Evolutionary conservation across 2,888 invertebrate genomes (phyloP), one percentile per base, ranked within the genome.

Genomic region (Caenorhabditis plicata): DNA sequence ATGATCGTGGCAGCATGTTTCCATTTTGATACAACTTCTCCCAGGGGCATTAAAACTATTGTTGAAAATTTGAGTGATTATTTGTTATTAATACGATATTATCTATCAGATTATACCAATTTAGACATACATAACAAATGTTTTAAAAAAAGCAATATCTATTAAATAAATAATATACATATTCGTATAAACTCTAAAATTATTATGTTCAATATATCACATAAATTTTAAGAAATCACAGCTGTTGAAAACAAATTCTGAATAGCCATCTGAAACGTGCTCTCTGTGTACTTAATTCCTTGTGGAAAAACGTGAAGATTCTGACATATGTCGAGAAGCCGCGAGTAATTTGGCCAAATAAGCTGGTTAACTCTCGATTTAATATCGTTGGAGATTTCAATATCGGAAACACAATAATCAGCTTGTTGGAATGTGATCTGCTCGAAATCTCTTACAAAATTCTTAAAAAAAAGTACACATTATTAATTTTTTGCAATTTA

Each of bases 391-490:
- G 68, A 48, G n/a, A n/a, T n/a, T n/a, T n/a, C n/a, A n/a, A n/a
- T n/a, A 42, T 78, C 78, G 7, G 73, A 64, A 13, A 78, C 61
- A 43, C 76, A 77, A 58, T 71, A 78, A 36, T 64, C 66, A 9
- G 67, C 64, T 58, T 78, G 78, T 22, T 64, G 55, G 2, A 61
- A 64, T 17, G 74, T 63, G 9, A 74, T 51, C 40, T 63, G 57
- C 19, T 78, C 78, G 53, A 78, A 76, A 32, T 79, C 78, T 2
- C 71, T 60, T 17, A 68, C 71, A 52, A 77, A 77, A 11, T 53
- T 61, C 73, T 71, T 57, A 27, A 63, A 52, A 40, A 31, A 19
- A 41, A 20, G 17, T 19, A 19, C 17, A 19, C 11, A 22, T 7
- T n/a, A 40, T 9, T 40, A 26, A 20, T n/a, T 9, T 23, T 40